phyloP scores from a whole-genome alignment of 2,797 vertebrate species.

The Kryptolebias ocellatus region DNA sequence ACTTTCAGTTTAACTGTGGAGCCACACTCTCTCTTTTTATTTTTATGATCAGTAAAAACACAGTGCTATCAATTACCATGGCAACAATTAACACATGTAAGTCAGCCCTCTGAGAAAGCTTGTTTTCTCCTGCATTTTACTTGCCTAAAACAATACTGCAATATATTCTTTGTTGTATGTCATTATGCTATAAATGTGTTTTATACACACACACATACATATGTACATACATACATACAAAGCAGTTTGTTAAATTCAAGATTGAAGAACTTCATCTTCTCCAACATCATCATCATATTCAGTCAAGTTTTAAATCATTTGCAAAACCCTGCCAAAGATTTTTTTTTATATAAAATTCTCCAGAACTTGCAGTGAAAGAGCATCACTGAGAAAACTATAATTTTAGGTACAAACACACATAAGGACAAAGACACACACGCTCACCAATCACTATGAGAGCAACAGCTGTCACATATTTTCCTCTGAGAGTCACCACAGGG shows the following conservation, averaged over 20 bases:
- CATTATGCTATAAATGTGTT: not conserved
- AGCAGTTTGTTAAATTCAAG: too few relatives aligned
- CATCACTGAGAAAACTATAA: slow-evolving; percentile 7
- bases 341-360: slow-evolving; percentile 4
- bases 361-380: slow-evolving; percentile 9
- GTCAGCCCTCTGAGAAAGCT: not conserved
- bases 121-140: not conserved
- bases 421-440: slow-evolving; percentile 4
- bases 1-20: slow-evolving; percentile 20
- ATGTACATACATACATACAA: too few relatives aligned
- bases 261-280: not conserved
- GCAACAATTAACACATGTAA: slow-evolving; percentile 12
- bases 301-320: not conserved
- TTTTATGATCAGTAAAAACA: slow-evolving; percentile 26
- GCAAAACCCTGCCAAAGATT: slow-evolving; percentile 7
- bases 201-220: too few relatives aligned
- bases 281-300: not conserved
- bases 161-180: not conserved
- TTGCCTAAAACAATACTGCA: not conserved
- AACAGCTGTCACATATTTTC: slow-evolving; percentile 49
- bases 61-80: slow-evolving; percentile 21
- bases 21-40: slow-evolving; percentile 8
- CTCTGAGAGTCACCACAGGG: slow-evolving; percentile 57
- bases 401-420: slow-evolving; percentile 13
- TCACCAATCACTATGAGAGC: slow-evolving; percentile 23